phyloP scores from a whole-genome alignment of 2,113 vertebrate species.

The Cephalopholis sonnerati region DNA sequence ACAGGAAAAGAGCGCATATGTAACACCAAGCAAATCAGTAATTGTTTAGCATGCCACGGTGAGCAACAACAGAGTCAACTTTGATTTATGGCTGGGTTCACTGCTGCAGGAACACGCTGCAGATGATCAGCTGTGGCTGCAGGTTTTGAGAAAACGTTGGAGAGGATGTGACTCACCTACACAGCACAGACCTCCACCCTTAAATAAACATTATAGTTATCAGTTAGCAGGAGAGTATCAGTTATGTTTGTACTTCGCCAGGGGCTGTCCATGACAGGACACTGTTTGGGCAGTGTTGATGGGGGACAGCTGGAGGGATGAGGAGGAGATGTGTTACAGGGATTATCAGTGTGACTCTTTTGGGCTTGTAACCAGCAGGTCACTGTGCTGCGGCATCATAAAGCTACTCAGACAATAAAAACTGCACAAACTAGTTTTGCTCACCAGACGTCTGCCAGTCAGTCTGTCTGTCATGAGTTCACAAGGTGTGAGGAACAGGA shows the following conservation, averaged over 20 bases:
- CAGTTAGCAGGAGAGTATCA: slow-evolving; percentile 11
- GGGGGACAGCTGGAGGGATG: not conserved
- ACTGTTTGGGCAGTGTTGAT: slow-evolving; percentile 35
- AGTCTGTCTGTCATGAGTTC: not conserved
- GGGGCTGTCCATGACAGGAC: slow-evolving; percentile 15
- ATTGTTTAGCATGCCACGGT: not conserved
- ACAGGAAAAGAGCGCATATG: not conserved
- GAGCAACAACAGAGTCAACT: not conserved
- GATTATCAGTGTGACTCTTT: slow-evolving; percentile 3
- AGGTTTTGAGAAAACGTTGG: not conserved
- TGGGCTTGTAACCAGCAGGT: not conserved
- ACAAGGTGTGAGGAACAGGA: not conserved
- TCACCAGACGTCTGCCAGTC: not conserved
- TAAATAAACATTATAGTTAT: slow-evolving; percentile 34
- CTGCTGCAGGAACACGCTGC: not conserved
- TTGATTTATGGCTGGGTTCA: not conserved
- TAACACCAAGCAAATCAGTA: not conserved
- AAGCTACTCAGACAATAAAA: not conserved
- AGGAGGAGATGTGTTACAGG: slow-evolving; percentile 22
- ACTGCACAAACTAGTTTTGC: slow-evolving; percentile 27
- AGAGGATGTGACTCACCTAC: not conserved
- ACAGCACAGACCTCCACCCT: slow-evolving; percentile 33
- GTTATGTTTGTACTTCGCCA: not conserved
- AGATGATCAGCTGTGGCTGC: not conserved
- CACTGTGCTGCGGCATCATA: not conserved